Conservation (phyloP, 2,113 vertebrate genomes). For the Bathybates hornii region DNA sequence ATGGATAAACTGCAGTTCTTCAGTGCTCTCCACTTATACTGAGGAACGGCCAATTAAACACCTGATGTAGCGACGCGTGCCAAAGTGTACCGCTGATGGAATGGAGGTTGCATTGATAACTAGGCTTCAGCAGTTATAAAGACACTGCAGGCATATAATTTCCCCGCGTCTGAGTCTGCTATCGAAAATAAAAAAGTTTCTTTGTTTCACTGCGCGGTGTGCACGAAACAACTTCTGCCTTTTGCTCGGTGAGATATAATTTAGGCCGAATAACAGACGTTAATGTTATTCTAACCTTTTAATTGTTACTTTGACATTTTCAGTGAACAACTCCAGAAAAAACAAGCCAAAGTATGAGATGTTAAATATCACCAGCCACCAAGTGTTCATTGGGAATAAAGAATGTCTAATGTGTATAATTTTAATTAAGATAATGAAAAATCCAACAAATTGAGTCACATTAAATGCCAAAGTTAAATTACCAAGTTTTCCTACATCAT, state of each 20-base stretch:
- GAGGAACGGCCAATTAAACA: conserved; percentile 29
- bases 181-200: not conserved
- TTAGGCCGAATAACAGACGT: not conserved
- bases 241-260: not conserved
- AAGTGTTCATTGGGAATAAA: not conserved
- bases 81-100: not conserved
- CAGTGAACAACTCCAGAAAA: not conserved
- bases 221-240: not conserved
- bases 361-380: not conserved
- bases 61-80: conserved; percentile 18
- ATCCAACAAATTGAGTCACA: not conserved
- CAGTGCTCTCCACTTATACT: not conserved
- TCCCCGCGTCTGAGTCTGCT: not conserved
- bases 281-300: not conserved
- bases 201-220: not conserved
- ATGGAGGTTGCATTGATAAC: not conserved
- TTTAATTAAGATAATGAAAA: not conserved
- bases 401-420: not conserved
- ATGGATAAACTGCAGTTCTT: not conserved
- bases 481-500: not conserved
- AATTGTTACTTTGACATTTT: not conserved
- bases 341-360: not conserved
- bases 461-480: not conserved
- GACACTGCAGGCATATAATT: conserved; percentile 10
- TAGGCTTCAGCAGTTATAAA: conserved; percentile 4